These are phyloP conservation scores for Nanger granti DNA, from an alignment of 2,113 vertebrate species.

Conservation along the genomic window DNA sequence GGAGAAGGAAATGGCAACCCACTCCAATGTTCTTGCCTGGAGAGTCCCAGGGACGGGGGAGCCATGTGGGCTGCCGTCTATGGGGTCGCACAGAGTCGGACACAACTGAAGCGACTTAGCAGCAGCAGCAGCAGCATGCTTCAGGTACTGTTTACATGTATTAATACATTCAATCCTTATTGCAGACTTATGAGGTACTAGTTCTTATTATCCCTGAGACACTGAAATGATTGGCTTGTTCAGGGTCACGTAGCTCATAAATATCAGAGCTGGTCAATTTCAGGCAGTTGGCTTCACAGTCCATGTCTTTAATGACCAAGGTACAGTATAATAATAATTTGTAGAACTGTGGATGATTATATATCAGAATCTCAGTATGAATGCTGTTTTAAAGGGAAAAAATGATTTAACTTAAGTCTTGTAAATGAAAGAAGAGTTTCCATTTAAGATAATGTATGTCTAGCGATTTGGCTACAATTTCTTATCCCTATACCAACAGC, in stretches of 20 bases:
- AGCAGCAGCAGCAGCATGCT: neutral
- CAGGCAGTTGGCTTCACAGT: neutral
- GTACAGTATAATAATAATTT: neutral
- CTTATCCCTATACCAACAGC: neutral
- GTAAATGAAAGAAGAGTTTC: neutral
- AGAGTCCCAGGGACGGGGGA: too few relatives aligned
- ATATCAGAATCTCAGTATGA: neutral
- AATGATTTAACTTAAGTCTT: neutral
- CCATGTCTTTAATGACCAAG: neutral
- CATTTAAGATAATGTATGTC: neutral
- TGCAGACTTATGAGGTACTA: neutral
- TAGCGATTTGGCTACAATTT: neutral
- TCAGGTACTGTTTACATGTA: neutral
- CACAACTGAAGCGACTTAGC: too few relatives aligned
- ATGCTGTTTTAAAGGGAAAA: constrained; percentile 7
- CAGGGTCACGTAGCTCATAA: neutral
- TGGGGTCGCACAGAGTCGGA: too few relatives aligned
- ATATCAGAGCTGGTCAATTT: neutral
- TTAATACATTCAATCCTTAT: neutral
- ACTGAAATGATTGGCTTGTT: neutral
- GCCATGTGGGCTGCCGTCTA: too few relatives aligned
- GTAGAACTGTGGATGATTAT: neutral
- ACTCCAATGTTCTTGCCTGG: too few relatives aligned
- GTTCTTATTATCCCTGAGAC: neutral
- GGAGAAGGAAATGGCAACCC: too few relatives aligned